phyloP scores from a whole-genome alignment of 2,888 invertebrate genomes.

The Plutella xylostella region DNA sequence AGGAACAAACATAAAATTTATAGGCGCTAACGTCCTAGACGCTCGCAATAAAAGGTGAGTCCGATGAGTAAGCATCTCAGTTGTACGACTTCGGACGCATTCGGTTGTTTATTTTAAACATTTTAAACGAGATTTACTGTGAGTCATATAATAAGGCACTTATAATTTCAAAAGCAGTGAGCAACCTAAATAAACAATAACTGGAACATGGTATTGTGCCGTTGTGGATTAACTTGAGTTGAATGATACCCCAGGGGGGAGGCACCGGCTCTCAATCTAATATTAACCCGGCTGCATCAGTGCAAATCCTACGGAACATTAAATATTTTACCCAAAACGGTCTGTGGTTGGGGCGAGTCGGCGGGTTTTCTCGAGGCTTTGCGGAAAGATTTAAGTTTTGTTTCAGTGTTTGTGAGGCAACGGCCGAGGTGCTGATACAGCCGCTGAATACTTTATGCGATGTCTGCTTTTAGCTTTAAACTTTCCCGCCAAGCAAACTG shows the following conservation, averaged over 20 bases:
- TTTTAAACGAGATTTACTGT: too few species aligned
- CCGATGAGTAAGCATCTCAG: slow-evolving; percentile 31
- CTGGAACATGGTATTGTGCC: background rate
- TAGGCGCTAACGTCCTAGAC: slow-evolving; percentile 54
- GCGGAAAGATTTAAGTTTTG: slow-evolving; percentile 48
- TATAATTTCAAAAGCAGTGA: background rate
- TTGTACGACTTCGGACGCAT: too few species aligned
- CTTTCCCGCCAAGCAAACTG: background rate
- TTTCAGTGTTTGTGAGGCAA: slow-evolving; percentile 24
- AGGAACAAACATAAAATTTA: slow-evolving; percentile 57
- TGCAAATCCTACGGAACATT: slow-evolving; percentile 51
- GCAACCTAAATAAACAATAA: background rate
- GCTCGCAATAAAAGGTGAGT: slow-evolving; percentile 57
- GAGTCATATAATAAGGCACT: background rate
- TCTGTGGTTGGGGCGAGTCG: slow-evolving; percentile 34
- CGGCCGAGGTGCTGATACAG: slow-evolving; percentile 26
- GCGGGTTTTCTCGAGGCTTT: slow-evolving; percentile 44
- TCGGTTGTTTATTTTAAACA: background rate
- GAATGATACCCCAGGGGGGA: slow-evolving; percentile 21
- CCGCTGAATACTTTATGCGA: slow-evolving; percentile 38
- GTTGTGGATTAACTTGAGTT: too few species aligned
- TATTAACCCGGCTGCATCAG: slow-evolving; percentile 45
- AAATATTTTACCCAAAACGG: slow-evolving; percentile 63
- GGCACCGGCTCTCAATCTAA: slow-evolving; percentile 46
- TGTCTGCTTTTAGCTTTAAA: slow-evolving; percentile 5